A percentile compares a stretch with the other conserved stretches of the same genome.
phyloP scores from a whole-genome alignment of 2,888 invertebrate species.

The Operophtera brumata region DNA sequence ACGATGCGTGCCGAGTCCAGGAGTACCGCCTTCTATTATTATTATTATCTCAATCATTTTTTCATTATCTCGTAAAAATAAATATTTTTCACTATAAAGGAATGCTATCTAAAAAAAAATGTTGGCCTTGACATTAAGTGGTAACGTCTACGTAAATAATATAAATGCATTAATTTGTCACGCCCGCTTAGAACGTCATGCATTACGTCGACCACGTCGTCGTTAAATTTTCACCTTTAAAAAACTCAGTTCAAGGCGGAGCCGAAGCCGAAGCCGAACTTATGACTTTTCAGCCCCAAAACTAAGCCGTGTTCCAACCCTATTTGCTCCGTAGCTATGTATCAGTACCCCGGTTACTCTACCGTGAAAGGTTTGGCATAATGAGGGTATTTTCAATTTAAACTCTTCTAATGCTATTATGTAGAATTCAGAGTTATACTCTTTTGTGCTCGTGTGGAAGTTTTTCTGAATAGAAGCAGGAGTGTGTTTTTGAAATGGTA shows the following conservation, averaged over 20 bases:
- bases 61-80: too few relatives aligned
- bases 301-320: slow-evolving; percentile 1
- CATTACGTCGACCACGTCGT: too few relatives aligned
- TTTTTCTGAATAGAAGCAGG: slow-evolving; percentile 3
- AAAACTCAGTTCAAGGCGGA: not conserved
- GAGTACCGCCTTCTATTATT: too few relatives aligned
- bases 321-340: slow-evolving; percentile 21
- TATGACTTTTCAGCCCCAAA: slow-evolving; percentile 1
- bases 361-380: slow-evolving; percentile 44
- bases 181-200: too few relatives aligned
- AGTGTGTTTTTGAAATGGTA: slow-evolving; percentile 6
- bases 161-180: too few relatives aligned
- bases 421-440: slow-evolving; percentile 26
- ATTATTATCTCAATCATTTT: too few relatives aligned
- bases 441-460: slow-evolving; percentile 22
- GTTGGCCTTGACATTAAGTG: too few relatives aligned
- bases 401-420: slow-evolving; percentile 32
- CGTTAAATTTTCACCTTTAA: too few relatives aligned
- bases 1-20: too few relatives aligned
- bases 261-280: slow-evolving; percentile 4
- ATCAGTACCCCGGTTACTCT: slow-evolving; percentile 29
- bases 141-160: too few relatives aligned
- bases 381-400: slow-evolving; percentile 38
- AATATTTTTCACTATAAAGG: too few relatives aligned
- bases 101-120: too few relatives aligned